Evolutionary conservation across 2,888 invertebrate genomes (phyloP).

Genomic region (Drosophila hawaiiensis): DNA sequence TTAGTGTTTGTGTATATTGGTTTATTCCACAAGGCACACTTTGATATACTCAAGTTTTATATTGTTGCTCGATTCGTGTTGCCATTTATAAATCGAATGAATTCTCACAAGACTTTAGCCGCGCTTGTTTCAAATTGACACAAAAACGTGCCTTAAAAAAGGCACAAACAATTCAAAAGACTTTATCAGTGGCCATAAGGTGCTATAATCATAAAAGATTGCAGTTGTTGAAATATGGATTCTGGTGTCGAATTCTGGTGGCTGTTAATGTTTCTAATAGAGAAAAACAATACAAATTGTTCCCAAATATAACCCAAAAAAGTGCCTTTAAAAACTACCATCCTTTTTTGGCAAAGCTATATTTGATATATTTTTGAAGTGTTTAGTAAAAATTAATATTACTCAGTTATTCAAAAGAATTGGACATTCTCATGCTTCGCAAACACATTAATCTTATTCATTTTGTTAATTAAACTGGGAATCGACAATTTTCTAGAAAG

Average conservation of each 20-base stretch:
- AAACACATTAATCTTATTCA: neutral
- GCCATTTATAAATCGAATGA: constrained; percentile 56
- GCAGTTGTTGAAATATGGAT: neutral
- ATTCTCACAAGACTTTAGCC: constrained; percentile 35
- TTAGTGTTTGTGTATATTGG: constrained; percentile 10
- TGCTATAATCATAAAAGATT: neutral
- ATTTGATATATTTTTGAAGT: neutral
- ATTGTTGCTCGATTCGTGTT: constrained; percentile 40
- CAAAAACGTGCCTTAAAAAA: neutral
- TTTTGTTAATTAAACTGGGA: neutral
- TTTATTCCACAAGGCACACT: constrained; percentile 60
- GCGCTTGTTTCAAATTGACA: constrained; percentile 15
- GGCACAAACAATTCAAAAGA: neutral
- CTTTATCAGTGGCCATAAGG: neutral
- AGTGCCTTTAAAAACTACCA: neutral
- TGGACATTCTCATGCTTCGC: neutral
- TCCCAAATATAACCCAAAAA: neutral
- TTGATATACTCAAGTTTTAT: constrained; percentile 49
- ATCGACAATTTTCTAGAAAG: no score
- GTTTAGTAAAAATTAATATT: neutral
- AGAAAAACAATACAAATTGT: neutral
- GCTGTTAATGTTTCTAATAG: neutral
- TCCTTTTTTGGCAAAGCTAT: neutral
- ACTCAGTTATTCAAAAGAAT: neutral
- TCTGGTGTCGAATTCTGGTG: neutral